Percentiles rank a stretch among this genome's conserved stretches.
These are phyloP conservation scores for Drosophila subsilvestris DNA, from an alignment of 2,888 invertebrate genomes.

Conservation along the genomic window DNA sequence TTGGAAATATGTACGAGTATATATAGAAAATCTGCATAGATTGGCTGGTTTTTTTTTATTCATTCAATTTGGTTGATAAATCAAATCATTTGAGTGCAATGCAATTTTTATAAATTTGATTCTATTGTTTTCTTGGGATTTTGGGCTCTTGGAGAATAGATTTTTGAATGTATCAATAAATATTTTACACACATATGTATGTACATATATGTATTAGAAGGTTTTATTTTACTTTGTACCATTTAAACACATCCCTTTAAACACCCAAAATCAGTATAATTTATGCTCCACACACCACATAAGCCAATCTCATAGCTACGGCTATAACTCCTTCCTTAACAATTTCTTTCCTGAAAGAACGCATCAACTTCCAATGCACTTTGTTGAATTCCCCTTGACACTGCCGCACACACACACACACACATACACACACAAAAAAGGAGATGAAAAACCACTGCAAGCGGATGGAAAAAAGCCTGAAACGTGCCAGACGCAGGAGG, in stretches of 20 bases:
- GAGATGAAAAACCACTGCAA: not conserved
- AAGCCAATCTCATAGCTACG: conserved; percentile 4
- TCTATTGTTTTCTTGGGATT: not conserved
- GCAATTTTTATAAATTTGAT: not conserved
- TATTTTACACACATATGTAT: too few species aligned
- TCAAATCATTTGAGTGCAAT: not conserved
- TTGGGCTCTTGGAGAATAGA: not conserved
- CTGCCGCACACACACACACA: not conserved
- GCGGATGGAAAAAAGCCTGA: not conserved
- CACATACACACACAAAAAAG: not conserved
- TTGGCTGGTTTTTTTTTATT: not conserved
- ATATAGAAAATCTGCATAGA: not conserved
- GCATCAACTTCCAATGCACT: conserved; percentile 20
- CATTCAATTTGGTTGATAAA: not conserved
- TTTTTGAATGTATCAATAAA: not conserved
- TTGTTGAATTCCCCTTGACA: conserved; percentile 14
- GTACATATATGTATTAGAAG: not conserved
- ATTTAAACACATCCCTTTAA: not conserved
- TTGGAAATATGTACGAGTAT: not conserved
- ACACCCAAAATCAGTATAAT: not conserved
- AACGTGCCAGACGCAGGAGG: not conserved
- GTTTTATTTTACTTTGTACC: not conserved
- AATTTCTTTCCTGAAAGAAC: conserved; percentile 10
- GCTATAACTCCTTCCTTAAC: not conserved
- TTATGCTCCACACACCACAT: not conserved